A percentile compares a stretch with the other conserved stretches of the same genome.
Evolutionary conservation across 2,113 vertebrate species (phyloP).

Genomic region (Oxygymnocypris stewartii): DNA sequence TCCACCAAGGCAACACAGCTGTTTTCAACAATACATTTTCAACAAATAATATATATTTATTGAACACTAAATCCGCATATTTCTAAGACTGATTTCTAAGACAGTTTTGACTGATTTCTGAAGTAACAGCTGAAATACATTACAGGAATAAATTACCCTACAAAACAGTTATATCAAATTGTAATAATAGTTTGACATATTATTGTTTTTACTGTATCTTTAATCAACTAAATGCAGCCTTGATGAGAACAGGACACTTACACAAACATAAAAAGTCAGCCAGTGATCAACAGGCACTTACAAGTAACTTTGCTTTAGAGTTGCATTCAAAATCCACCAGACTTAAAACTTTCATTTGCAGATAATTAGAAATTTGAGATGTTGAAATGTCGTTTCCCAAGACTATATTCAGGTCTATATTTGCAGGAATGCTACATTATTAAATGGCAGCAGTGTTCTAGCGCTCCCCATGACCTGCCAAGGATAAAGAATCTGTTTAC

Average conservation of each 20-base stretch:
- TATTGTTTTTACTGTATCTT: background rate
- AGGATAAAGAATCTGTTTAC: conserved; percentile 96
- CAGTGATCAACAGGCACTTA: background rate
- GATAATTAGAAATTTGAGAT: background rate
- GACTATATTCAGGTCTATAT: conserved; percentile 57
- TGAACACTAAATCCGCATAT: background rate
- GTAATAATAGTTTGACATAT: background rate
- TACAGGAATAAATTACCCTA: background rate
- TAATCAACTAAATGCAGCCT: background rate
- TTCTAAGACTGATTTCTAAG: too few species aligned
- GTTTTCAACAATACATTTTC: too few species aligned
- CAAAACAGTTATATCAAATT: background rate
- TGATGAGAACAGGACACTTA: too few species aligned
- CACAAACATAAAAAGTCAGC: background rate
- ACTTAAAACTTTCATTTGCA: background rate
- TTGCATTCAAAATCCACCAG: background rate
- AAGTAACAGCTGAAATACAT: background rate
- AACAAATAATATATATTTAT: too few species aligned
- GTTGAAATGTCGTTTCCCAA: background rate
- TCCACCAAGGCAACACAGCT: too few species aligned
- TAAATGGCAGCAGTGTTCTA: conserved; percentile 67
- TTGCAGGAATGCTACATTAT: conserved; percentile 71
- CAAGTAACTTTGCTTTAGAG: background rate
- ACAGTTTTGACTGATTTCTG: too few species aligned
- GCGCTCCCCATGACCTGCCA: conserved; percentile 87